Base-by-base conservation (phyloP, 2,797 vertebrate genomes). In the Taenioides sp. region DNA sequence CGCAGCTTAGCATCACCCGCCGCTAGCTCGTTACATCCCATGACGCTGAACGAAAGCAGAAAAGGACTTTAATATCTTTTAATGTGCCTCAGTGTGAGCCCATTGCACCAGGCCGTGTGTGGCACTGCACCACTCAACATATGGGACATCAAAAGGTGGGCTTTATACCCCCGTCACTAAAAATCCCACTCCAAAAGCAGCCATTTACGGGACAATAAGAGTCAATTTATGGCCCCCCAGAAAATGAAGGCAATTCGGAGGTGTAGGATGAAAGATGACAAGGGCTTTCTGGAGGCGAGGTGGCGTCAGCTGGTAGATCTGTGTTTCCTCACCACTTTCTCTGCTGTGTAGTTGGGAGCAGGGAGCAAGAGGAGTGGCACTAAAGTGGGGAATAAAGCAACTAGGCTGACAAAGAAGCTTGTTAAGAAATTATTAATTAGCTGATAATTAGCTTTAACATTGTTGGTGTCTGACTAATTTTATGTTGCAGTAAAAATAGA, bases 151-250 rank as follows among this genome's bases (percentile, higher is more conserved):
- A 92, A 93, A 93, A 89, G 90, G 77, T 77, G 73, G 80, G 76
- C 74, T 89, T 90, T 84, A 78, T 76, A 65, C 67, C 73, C 78
- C 82, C 81, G 67, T 75, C 67, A 65, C 82, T 83, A 88, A 89
- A 92, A 93, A 91, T 92, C 85, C 86, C 86, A 88, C 83, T 86
- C 87, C 73, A 86, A 87, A 89, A 91, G 83, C 85, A 91, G 89
- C 79, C 86, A 90, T 91, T 92, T 91, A 90, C 86, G 83, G 79
- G 86, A 90, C 88, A 90, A 90, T 89, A 87, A 90, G 78, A 87
- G 83, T 54, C 82, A 60, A 89, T 91, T 92, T 90, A 91, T 90
- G 81, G 82, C 82, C 81, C 85, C 84, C 69, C 23, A 84, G 87
- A 91, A 92, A 92, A 89, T 91, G 80, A 90, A 90, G 83, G 90